Percentiles rank a stretch among this genome's conserved stretches.
Conservation (phyloP, 1,140 invertebrate species). For the Temnothorax longispinosus region DNA sequence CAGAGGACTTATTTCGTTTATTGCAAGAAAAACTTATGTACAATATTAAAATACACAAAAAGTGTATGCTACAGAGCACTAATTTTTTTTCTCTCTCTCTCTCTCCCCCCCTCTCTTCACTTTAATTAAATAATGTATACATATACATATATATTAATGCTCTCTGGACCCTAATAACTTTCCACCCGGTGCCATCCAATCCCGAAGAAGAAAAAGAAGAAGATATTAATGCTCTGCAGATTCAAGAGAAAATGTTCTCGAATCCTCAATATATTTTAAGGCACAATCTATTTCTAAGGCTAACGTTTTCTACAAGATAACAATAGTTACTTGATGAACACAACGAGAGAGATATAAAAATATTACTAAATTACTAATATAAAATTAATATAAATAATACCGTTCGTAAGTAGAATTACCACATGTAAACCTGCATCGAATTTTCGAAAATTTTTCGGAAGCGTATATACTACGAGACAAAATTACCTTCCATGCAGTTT, state of each 20-base stretch:
- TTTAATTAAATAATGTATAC: conserved; percentile 71
- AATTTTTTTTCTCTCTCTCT: conserved; percentile 58
- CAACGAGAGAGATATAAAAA: conserved; percentile 76
- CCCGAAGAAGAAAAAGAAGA: too few species aligned
- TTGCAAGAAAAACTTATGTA: conserved; percentile 75
- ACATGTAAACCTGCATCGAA: conserved; percentile 50
- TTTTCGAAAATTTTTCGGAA: conserved; percentile 8
- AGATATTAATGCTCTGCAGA: conserved; percentile 32
- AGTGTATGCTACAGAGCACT: conserved; percentile 64
- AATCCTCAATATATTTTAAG: conserved; percentile 67
- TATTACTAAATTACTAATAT: conserved; percentile 74
- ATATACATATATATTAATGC: not conserved
- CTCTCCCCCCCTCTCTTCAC: conserved; percentile 57
- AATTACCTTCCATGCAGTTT: conserved; percentile 17
- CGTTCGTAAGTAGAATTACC: conserved; percentile 77
- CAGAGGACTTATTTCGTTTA: conserved; percentile 67
- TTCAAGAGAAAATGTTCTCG: conserved; percentile 53
- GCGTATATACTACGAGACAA: conserved; percentile 21
- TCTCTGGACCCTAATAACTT: too few species aligned
- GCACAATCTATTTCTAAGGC: conserved; percentile 67
- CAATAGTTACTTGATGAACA: conserved; percentile 77
- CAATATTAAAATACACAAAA: conserved; percentile 75
- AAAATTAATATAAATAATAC: conserved; percentile 78
- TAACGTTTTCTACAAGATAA: conserved; percentile 72
- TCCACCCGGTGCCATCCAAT: too few species aligned